Evolutionary conservation across 2,113 vertebrate genomes (phyloP).

Genomic region (Campylorhamphus procurvoides): DNA sequence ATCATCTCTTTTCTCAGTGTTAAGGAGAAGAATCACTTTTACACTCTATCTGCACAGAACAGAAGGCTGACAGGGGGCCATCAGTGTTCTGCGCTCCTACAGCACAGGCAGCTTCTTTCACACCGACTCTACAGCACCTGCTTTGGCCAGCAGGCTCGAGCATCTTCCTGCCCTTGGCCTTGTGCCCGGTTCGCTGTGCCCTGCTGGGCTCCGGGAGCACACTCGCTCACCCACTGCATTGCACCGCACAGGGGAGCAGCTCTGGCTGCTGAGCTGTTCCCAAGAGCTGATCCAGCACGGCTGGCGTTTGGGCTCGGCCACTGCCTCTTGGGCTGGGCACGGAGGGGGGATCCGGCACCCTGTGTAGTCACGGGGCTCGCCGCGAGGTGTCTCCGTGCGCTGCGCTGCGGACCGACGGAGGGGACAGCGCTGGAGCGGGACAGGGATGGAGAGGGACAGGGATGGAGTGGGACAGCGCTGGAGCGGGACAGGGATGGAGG

Average conservation of each 20-base stretch:
- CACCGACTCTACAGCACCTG: neutral
- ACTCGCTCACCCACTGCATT: neutral
- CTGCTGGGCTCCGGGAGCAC: neutral
- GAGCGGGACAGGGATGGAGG: too few relatives aligned
- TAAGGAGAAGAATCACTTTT: neutral
- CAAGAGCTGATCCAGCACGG: neutral
- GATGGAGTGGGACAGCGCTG: too few relatives aligned
- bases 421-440: neutral
- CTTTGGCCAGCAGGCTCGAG: neutral
- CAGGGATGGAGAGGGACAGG: neutral
- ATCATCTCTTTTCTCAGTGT: neutral
- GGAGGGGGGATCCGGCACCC: neutral
- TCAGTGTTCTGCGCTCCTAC: neutral
- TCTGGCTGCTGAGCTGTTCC: neutral
- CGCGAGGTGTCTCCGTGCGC: conserved; percentile 1
- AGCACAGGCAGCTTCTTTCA: neutral
- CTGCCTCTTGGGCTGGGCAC: neutral
- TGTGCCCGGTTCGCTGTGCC: neutral
- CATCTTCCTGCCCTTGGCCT: neutral
- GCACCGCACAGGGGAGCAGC: neutral
- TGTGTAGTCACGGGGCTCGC: neutral
- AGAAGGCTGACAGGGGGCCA: neutral
- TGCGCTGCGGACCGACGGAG: neutral
- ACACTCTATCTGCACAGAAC: neutral
- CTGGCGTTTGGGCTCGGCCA: neutral